A percentile compares a stretch with the other conserved stretches of the same genome.
These are phyloP conservation scores for Cordilura impudica DNA, from an alignment of 2,888 invertebrate species.

Conservation along the genomic window DNA sequence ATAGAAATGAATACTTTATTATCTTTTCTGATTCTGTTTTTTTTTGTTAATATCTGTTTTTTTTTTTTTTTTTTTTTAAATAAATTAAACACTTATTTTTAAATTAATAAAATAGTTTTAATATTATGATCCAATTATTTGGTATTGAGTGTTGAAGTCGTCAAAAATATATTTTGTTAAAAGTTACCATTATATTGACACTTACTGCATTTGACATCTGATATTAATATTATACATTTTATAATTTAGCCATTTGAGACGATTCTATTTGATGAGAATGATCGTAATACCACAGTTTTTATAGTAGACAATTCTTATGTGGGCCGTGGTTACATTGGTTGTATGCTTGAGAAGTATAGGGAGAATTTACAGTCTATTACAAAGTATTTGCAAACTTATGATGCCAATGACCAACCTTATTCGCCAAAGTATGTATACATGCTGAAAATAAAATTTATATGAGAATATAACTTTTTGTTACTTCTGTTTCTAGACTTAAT, in stretches of 20 bases:
- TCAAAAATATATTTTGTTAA: too few relatives aligned
- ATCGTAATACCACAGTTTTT: conserved; percentile 56
- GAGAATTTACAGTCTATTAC: conserved; percentile 59
- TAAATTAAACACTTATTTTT: too few relatives aligned
- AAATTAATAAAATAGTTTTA: too few relatives aligned
- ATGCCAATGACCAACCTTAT: conserved; percentile 58
- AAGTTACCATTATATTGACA: too few relatives aligned
- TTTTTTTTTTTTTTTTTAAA: too few relatives aligned
- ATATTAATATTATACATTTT: background rate
- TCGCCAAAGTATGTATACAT: conserved; percentile 64
- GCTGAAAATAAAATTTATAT: background rate
- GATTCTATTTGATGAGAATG: conserved; percentile 39
- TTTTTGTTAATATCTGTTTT: too few relatives aligned
- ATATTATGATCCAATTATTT: too few relatives aligned
- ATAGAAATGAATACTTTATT: too few relatives aligned
- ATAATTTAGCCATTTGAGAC: conserved; percentile 57
- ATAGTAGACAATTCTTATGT: conserved; percentile 65
- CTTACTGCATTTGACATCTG: too few relatives aligned
- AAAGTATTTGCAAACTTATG: conserved; percentile 55
- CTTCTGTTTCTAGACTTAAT: conserved; percentile 51
- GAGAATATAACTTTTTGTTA: background rate
- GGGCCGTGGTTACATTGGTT: conserved; percentile 63
- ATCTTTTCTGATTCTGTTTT: too few relatives aligned
- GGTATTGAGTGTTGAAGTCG: too few relatives aligned
- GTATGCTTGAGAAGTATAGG: conserved; percentile 59